Evolutionary conservation across 2,113 vertebrate genomes (phyloP).

Genomic region (Bubo bubo): DNA sequence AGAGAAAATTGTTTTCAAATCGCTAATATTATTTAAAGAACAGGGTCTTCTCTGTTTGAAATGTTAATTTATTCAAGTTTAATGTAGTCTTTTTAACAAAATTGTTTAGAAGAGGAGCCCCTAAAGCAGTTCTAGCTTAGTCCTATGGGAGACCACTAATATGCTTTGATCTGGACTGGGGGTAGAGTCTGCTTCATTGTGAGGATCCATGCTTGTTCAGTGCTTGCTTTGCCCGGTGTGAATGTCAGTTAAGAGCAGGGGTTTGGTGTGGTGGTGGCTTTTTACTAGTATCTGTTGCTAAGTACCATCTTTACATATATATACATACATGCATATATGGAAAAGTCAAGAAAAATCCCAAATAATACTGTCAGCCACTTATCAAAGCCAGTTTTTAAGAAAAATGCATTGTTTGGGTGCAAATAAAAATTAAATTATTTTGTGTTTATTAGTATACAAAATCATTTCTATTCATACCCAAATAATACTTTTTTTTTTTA

Average conservation of each 20-base stretch:
- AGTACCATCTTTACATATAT: background rate
- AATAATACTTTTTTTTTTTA: background rate
- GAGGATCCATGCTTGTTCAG: background rate
- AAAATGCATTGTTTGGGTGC: background rate
- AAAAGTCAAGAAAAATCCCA: background rate
- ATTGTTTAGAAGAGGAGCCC: background rate
- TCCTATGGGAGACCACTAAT: background rate
- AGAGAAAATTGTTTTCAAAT: background rate
- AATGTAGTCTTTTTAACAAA: background rate
- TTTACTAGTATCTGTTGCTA: background rate
- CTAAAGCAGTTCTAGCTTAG: background rate
- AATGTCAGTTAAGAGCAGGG: background rate
- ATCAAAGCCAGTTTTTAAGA: background rate
- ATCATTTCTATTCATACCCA: background rate
- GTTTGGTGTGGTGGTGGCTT: background rate
- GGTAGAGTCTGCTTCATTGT: background rate
- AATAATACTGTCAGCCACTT: background rate
- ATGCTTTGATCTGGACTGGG: background rate
- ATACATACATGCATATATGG: fast-evolving
- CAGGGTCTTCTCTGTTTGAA: background rate
- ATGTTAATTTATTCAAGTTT: background rate
- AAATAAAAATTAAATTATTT: background rate
- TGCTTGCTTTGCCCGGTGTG: background rate
- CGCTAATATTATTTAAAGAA: background rate
- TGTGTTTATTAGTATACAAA: background rate